Percentiles rank a stretch among this genome's conserved stretches.
Conservation (phyloP, 1,140 invertebrate genomes). For the Drosophila miranda region DNA sequence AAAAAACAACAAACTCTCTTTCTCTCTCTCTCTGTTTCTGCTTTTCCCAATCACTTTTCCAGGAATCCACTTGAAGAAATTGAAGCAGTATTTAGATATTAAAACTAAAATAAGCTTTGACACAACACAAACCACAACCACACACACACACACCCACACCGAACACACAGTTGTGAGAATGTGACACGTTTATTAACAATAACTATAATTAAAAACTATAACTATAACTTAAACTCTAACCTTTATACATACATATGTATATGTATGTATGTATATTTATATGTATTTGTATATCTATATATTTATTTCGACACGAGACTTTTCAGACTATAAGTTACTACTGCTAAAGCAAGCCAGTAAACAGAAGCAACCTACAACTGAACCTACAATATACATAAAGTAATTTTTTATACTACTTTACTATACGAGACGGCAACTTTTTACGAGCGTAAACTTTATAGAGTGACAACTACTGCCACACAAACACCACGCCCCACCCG, state of each 20-base stretch:
- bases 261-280: slow-evolving; percentile 6
- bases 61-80: slow-evolving; percentile 82
- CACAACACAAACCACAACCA: slow-evolving; percentile 1
- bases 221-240: slow-evolving; percentile 1
- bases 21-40: slow-evolving; percentile 61
- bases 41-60: slow-evolving; percentile 66
- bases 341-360: slow-evolving; percentile 34
- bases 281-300: slow-evolving; percentile 35
- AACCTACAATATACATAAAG: slow-evolving; percentile 44
- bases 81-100: slow-evolving; percentile 82
- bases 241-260: neutral
- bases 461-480: slow-evolving; percentile 32
- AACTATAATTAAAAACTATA: slow-evolving; percentile 40
- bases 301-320: slow-evolving; percentile 54
- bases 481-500: slow-evolving; percentile 16
- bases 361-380: slow-evolving; percentile 7
- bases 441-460: slow-evolving; percentile 41
- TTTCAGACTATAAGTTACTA: slow-evolving; percentile 57
- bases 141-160: neutral
- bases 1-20: slow-evolving; percentile 10
- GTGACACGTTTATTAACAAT: slow-evolving; percentile 62
- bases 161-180: slow-evolving; percentile 53
- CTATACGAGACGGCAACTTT: too few species aligned
- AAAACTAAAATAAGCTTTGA: slow-evolving; percentile 68
- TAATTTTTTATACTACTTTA: slow-evolving; percentile 43